Percentiles rank a stretch among this genome's conserved stretches.
phyloP scores from a whole-genome alignment of 2,888 invertebrate species.

The Plutella xylostella region DNA sequence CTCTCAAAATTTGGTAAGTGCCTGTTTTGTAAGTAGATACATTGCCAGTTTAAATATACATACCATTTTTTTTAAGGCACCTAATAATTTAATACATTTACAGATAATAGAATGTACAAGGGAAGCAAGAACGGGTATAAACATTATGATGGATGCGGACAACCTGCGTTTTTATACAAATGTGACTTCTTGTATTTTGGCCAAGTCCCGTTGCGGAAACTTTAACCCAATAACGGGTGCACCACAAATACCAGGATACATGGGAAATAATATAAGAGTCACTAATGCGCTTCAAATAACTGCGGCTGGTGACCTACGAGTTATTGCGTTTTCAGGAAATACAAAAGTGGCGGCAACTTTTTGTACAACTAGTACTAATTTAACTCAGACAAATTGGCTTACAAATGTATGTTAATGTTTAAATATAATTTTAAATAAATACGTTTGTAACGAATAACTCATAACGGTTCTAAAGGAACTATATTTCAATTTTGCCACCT shows the following conservation, averaged over 20 bases:
- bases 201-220: slow-evolving; percentile 71
- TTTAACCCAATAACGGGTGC: slow-evolving; percentile 76
- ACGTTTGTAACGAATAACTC: too few species aligned
- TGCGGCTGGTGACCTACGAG: slow-evolving; percentile 61
- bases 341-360: slow-evolving; percentile 64
- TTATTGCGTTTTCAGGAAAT: slow-evolving; percentile 63
- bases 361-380: slow-evolving; percentile 59
- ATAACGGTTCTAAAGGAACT: too few species aligned
- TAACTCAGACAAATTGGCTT: slow-evolving; percentile 64
- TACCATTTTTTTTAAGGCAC: background rate
- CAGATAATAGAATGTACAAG: slow-evolving; percentile 67
- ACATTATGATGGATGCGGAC: slow-evolving; percentile 56
- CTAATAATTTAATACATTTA: slow-evolving; percentile 18
- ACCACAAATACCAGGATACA: slow-evolving; percentile 62
- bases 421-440: too few species aligned
- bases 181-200: slow-evolving; percentile 74
- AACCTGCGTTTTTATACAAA: slow-evolving; percentile 71
- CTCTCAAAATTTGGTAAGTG: slow-evolving; percentile 64
- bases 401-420: slow-evolving; percentile 55
- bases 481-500: too few species aligned
- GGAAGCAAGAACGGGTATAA: slow-evolving; percentile 60
- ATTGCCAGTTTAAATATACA: too few species aligned
- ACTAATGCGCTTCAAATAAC: slow-evolving; percentile 71
- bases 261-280: slow-evolving; percentile 40
- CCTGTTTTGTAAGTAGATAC: background rate